Base-by-base conservation (phyloP, 2,888 invertebrate species). In the Iphiclides podalirius region DNA sequence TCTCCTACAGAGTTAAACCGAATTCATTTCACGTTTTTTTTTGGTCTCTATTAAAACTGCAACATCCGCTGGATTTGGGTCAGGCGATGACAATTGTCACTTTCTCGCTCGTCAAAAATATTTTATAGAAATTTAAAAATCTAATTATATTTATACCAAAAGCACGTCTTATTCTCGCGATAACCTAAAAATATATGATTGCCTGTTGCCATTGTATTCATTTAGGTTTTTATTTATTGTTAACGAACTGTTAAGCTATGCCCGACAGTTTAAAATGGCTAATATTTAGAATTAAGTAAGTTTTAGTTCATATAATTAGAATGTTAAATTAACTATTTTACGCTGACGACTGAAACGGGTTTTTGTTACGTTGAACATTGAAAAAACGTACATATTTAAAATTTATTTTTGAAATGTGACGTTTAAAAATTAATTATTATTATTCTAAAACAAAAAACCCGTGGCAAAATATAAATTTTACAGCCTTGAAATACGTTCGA, bases 21-120 rank as follows among this genome's bases (percentile, higher is more conserved):
- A 79, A 79, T 79, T 80, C 75, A 77, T 82, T 82, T 77, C 72
- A 76, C 47, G 60, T 16, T 43, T 66, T 78, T 75, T 79, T 78
- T 76, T n/a, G n/a, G n/a, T n/a, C n/a, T 54, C 49, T 61, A 67
- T 61, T 66, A 70, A 72, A 67, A 69, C 64, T 64, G 72, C 67
- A 64, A 81, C 78, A 83, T 82, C 82, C 81, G 79, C 66, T 72
- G 75, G 76, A 85, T 85, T 83, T 85, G 74, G 86, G 85, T 86
- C 82, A 85, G 72, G 64, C 72, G 79, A 20, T 6, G n/a, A 82
- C 82, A 79, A 77, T 76, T 70, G 75, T 65, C 62, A 63, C 61
- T 60, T 55, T 59, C 54, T 37, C n/a, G n/a, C n/a, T n/a, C n/a
- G n/a, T n/a, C n/a, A n/a, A n/a, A n/a, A n/a, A n/a, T n/a, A n/a